Evolutionary conservation across 2,888 invertebrate species (phyloP).

Genomic region (Hylaea fasciaria): DNA sequence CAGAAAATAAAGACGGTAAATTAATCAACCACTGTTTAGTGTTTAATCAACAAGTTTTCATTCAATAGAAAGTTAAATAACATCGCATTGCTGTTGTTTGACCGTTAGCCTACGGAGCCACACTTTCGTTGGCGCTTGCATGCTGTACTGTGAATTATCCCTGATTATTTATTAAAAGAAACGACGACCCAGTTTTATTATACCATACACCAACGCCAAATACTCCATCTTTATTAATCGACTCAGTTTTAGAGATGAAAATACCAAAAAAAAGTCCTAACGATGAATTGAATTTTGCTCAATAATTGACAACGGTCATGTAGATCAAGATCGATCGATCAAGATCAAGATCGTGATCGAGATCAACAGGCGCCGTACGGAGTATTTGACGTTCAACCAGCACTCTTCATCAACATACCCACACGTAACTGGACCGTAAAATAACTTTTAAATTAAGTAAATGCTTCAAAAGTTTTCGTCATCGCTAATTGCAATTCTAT

Average conservation of each 20-base stretch:
- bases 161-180: not conserved
- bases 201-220: not conserved
- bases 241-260: not conserved
- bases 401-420: constrained; percentile 19
- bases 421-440: constrained; percentile 34
- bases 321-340: not conserved
- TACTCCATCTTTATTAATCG: not conserved
- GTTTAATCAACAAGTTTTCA: not conserved
- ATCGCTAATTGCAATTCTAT: constrained; percentile 17
- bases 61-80: not conserved
- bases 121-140: constrained; percentile 59
- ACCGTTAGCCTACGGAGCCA: constrained; percentile 40
- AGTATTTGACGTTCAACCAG: not conserved
- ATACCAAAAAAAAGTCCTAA: no score
- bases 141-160: constrained; percentile 41
- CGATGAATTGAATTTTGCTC: not conserved
- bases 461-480: constrained; percentile 46
- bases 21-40: not conserved
- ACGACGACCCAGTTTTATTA: not conserved
- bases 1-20: not conserved
- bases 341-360: not conserved
- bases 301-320: not conserved
- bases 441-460: constrained; percentile 43
- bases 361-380: not conserved
- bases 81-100: constrained; percentile 26